Base-by-base conservation (phyloP, 2,113 vertebrate genomes). In the Trogon surrucura region DNA sequence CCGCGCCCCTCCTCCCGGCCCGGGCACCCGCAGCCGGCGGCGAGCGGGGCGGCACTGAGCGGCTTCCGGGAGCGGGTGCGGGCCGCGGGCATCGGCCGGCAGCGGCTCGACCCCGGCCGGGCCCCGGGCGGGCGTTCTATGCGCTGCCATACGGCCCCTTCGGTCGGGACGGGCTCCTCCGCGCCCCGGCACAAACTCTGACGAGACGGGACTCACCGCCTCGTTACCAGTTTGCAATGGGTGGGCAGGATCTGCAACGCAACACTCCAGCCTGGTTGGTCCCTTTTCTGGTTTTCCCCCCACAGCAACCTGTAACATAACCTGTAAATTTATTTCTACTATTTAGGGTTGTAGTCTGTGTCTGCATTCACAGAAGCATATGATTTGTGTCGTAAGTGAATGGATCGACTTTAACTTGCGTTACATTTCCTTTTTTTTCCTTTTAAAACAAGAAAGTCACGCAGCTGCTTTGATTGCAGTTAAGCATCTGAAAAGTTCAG, bases 181-280 rank as follows among this genome's bases (percentile, higher is more conserved):
- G 38, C 1, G 3, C 50, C 45, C 32, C 1, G 1, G 11, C 25
- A 25, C 27, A 19, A 20, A 7, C 44, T 27, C 27, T 10, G 10
- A 8, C 7, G n/a, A 41, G 29, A 21, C 19, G 17, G 25, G 20
- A 30, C 45, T 32, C 22, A 2, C 38, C 34, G 74, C 27, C 38
- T 47, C 13, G 25, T 11, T 13, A 6, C 20, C 21, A 11, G 8
- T 29, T 65, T 69, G 80, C 71, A 56, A 34, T 11, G 19, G n/a
- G 36, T 29, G 48, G 15, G 30, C 72, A 36, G 53, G 41, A 73
- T 36, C 25, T 62, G 30, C 26, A 70, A 47, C 11, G 1, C 47
- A 44, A n/a, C 48, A 18, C 32, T 54, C 56, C 74, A 65, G 54
- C 13, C 27, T 38, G 23, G 6, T n/a, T 10, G 6, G 5, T 54